Conservation (phyloP, 2,113 vertebrate genomes). For the Coreoperca whiteheadi region DNA sequence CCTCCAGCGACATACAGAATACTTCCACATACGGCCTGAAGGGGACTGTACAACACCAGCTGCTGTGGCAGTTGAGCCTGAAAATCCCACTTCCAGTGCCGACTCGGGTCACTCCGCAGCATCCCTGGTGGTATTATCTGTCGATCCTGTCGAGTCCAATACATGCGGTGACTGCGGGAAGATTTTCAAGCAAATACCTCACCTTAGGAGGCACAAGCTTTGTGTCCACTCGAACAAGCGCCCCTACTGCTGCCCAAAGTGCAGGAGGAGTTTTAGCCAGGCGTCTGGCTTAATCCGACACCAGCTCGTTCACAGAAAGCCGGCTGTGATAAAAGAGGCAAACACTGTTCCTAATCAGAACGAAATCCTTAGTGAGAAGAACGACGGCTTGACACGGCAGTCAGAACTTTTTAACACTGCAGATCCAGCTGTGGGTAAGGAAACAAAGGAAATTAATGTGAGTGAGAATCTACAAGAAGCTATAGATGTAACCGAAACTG, state of each 20-base stretch:
- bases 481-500: not conserved
- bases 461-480: conserved; percentile 19
- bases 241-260: conserved; percentile 80
- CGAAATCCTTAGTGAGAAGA: not conserved
- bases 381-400: not conserved
- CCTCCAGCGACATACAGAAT: conserved; percentile 75
- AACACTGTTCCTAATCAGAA: not conserved
- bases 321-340: not conserved
- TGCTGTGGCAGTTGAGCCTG: conserved; percentile 19
- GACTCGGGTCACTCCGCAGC: not conserved
- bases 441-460: not conserved
- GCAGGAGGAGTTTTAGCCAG: conserved; percentile 77
- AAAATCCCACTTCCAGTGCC: not conserved
- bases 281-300: conserved; percentile 76
- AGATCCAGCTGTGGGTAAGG: conserved; percentile 9
- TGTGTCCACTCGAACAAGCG: conserved; percentile 76
- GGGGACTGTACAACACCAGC: not conserved
- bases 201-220: conserved; percentile 71
- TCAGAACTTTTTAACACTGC: not conserved
- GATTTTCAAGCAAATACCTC: conserved; percentile 69
- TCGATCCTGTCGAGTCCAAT: conserved; percentile 40
- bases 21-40: conserved; percentile 59
- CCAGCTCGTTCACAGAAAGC: conserved; percentile 72
- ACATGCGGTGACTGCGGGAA: conserved; percentile 76
- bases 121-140: conserved; percentile 16